phyloP scores from a whole-genome alignment of 2,797 vertebrate species.

The Valencia hispanica region DNA sequence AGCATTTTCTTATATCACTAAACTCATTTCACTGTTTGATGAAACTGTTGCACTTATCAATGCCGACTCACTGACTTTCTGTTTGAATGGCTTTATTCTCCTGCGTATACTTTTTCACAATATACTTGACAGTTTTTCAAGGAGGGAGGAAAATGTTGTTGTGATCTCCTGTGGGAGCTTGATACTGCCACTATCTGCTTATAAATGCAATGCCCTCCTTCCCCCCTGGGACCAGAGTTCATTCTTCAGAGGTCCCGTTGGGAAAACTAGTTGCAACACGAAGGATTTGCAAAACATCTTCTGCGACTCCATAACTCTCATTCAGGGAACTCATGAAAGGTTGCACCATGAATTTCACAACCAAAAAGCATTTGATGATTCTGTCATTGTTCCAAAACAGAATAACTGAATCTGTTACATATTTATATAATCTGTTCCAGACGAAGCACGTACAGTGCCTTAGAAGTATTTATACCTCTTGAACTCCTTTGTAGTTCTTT shows the following conservation, averaged over 20 bases:
- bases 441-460: not conserved
- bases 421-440: constrained; percentile 21
- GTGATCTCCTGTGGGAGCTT: constrained; percentile 40
- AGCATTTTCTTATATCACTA: constrained; percentile 23
- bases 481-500: not conserved
- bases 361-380: constrained; percentile 14
- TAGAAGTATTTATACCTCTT: not conserved
- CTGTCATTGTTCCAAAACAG: constrained; percentile 28
- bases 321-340: constrained; percentile 17
- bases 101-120: constrained; percentile 42
- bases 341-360: constrained; percentile 1
- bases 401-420: constrained; percentile 6
- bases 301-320: constrained; percentile 9
- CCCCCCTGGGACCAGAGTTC: constrained; percentile 40
- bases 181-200: constrained; percentile 58
- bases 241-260: constrained; percentile 44
- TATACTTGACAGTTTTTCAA: constrained; percentile 49
- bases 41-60: constrained; percentile 43
- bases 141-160: constrained; percentile 36
- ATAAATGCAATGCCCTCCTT: constrained; percentile 54
- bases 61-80: constrained; percentile 50
- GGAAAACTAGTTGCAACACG: constrained; percentile 39
- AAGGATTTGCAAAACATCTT: constrained; percentile 45
- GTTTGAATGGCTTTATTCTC: constrained; percentile 49
- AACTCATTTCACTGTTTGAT: constrained; percentile 47